These are phyloP conservation scores for Caenorhabditis sp. DNA, from an alignment of 2,888 invertebrate genomes.

Conservation along the genomic window DNA sequence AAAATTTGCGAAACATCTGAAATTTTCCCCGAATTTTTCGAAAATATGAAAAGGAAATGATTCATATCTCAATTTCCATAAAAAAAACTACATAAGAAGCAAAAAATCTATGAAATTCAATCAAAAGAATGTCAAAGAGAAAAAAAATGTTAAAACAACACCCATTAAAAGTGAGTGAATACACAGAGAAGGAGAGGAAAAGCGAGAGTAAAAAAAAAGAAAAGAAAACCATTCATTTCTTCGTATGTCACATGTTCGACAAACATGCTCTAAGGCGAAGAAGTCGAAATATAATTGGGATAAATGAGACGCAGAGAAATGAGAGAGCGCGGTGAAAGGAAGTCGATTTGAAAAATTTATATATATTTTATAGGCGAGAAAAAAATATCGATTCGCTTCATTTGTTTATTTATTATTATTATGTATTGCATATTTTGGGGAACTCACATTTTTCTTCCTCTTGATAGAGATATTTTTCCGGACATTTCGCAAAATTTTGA, in stretches of 20 bases:
- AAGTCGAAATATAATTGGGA: background rate
- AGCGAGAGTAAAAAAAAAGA: slow-evolving; percentile 8
- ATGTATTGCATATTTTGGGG: too few relatives aligned
- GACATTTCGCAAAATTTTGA: too few relatives aligned
- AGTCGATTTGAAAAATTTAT: slow-evolving; percentile 3
- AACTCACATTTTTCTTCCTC: too few relatives aligned
- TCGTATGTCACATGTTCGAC: background rate
- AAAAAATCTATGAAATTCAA: background rate
- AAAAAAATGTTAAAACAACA: background rate
- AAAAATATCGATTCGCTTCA: background rate
- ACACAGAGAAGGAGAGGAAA: background rate
- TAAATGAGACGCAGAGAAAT: background rate
- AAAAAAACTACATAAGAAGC: too few relatives aligned
- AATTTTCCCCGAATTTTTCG: too few relatives aligned
- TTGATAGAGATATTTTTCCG: too few relatives aligned
- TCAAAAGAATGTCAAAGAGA: background rate
- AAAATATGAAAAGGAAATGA: too few relatives aligned
- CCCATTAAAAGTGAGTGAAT: slow-evolving; percentile 1
- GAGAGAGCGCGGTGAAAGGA: background rate
- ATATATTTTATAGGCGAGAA: background rate
- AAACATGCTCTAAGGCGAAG: slow-evolving; percentile 5
- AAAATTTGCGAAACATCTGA: too few relatives aligned
- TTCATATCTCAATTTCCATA: too few relatives aligned
- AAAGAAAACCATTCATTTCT: slow-evolving; percentile 3
- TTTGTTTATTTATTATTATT: too few relatives aligned